phyloP scores from a whole-genome alignment of 2,113 vertebrate genomes.

The Oryzias woworae region DNA sequence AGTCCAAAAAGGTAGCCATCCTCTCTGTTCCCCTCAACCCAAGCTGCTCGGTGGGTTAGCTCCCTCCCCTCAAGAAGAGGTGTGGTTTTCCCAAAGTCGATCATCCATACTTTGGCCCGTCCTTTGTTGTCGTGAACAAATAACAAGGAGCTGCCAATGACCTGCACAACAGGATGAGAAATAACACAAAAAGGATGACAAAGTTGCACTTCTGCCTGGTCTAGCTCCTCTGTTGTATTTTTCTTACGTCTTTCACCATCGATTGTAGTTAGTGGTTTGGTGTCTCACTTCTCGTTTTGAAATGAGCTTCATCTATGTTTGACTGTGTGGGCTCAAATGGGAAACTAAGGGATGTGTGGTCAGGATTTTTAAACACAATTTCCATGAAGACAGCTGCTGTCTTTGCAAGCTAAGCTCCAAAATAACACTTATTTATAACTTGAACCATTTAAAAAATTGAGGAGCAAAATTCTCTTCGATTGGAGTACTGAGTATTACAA shows the following conservation, averaged over 20 bases:
- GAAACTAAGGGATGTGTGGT: constrained; percentile 24
- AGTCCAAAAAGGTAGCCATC: constrained; percentile 95
- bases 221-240: neutral
- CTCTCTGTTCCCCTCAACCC: constrained; percentile 95
- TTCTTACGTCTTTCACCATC: neutral
- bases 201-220: neutral
- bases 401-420: neutral
- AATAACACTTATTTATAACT: too few relatives aligned
- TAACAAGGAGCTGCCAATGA: constrained; percentile 97
- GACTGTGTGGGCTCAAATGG: neutral
- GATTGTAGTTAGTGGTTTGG: too few relatives aligned
- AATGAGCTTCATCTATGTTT: neutral
- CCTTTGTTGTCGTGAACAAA: constrained; percentile 95
- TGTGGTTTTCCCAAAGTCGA: constrained; percentile 97
- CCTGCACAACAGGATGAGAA: constrained; percentile 70
- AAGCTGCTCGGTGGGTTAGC: constrained; percentile 84
- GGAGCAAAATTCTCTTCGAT: too few relatives aligned
- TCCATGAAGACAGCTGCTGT: constrained; percentile 11
- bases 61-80: constrained; percentile 88
- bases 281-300: constrained; percentile 51
- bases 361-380: constrained; percentile 6
- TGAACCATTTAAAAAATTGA: too few relatives aligned
- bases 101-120: constrained; percentile 98
- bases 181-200: neutral
- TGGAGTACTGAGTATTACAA: too few relatives aligned